These are phyloP conservation scores for Minunthozetes semirufus DNA, from an alignment of 2,888 invertebrate species.

Conservation along the genomic window DNA sequence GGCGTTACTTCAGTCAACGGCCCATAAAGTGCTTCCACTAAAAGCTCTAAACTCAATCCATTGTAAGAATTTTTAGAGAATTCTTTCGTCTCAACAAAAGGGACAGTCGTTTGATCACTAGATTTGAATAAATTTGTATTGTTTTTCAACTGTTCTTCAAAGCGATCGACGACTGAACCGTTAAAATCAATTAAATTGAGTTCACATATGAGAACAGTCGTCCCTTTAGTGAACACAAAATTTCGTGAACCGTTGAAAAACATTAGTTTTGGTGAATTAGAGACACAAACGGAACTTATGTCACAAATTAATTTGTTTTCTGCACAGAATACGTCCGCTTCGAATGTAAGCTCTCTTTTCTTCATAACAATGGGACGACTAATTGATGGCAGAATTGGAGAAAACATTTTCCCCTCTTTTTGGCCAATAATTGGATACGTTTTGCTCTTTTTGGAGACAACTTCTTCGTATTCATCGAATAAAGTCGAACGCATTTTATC, in stretches of 20 bases:
- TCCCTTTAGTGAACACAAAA: conserved; percentile 25
- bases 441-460: conserved; percentile 28
- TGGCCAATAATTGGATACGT: neutral
- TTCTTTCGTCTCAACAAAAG: conserved; percentile 25
- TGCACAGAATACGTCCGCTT: conserved; percentile 6
- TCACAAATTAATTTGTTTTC: conserved; percentile 31
- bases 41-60: neutral
- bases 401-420: neutral
- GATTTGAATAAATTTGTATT: conserved; percentile 2
- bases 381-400: neutral
- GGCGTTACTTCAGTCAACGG: conserved; percentile 21
- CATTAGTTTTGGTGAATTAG: conserved; percentile 30
- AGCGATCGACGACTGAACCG: neutral
- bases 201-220: conserved; percentile 31
- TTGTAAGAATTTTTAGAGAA: conserved; percentile 3
- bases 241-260: conserved; percentile 36
- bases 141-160: conserved; percentile 28
- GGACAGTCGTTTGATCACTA: neutral
- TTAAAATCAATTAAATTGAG: conserved; percentile 34
- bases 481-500: conserved; percentile 35
- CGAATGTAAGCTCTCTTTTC: conserved; percentile 30
- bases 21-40: conserved; percentile 38
- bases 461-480: conserved; percentile 36
- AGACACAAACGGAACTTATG: conserved; percentile 26
- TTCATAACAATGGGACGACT: neutral